phyloP scores from a whole-genome alignment of 53 echinoderm and acorn worm genomes.

The Paelopatides confundens region DNA sequence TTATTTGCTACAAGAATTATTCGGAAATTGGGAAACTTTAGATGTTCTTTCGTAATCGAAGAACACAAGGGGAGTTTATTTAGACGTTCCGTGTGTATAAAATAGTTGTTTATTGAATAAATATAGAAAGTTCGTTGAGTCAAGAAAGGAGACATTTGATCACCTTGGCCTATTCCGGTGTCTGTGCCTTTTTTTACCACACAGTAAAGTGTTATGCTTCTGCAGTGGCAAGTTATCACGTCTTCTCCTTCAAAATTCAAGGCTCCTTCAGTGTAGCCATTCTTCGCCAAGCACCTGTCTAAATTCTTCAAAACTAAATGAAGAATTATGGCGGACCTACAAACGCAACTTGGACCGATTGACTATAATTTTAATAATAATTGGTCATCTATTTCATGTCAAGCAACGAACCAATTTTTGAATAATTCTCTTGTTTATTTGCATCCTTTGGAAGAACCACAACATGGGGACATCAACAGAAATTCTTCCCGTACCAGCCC shows the following conservation, averaged over 20 bases:
- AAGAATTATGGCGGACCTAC: conserved; percentile 50
- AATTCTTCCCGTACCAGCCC: conserved; percentile 34
- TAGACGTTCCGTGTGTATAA: neutral
- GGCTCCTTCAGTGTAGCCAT: neutral
- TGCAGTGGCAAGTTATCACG: neutral
- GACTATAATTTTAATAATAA: conserved; percentile 51
- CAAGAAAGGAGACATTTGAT: neutral
- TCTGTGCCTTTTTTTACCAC: neutral
- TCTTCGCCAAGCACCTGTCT: neutral
- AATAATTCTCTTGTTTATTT: conserved; percentile 42
- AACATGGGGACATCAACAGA: neutral
- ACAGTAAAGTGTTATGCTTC: neutral
- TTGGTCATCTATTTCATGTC: conserved; percentile 38
- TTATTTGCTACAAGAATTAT: conserved; percentile 32
- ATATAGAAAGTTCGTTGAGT: conserved; percentile 35
- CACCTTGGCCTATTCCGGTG: neutral
- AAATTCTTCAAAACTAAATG: conserved; percentile 20
- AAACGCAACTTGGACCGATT: conserved; percentile 42
- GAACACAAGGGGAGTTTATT: conserved; percentile 21
- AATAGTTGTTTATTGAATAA: conserved; percentile 37
- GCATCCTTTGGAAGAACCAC: conserved; percentile 35
- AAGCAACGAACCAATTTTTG: conserved; percentile 43
- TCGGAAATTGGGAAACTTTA: conserved; percentile 35
- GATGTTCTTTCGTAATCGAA: conserved; percentile 19
- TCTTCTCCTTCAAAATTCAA: no score